Evolutionary conservation across 35 echinoderm and acorn worm genomes (phyloP).

Genomic region (Apostichopus japonicus): DNA sequence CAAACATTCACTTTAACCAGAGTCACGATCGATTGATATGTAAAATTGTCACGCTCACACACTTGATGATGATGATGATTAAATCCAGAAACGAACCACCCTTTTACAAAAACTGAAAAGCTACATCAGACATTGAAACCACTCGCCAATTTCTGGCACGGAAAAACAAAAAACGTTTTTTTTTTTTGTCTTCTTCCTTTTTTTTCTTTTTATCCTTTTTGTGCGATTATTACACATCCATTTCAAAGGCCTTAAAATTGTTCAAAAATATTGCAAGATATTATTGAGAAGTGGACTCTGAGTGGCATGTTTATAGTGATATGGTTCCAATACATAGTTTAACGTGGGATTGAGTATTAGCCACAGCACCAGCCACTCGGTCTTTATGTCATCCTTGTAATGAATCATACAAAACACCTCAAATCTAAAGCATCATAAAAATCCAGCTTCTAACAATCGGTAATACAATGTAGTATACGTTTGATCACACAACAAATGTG

Average conservation of each 20-base stretch:
- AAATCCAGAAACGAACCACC: not conserved
- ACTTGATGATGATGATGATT: not conserved
- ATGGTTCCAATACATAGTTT: not conserved
- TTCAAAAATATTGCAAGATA: conserved; percentile 42
- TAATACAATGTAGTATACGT: not conserved
- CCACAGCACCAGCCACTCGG: no score
- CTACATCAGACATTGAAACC: conserved; percentile 18
- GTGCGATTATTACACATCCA: conserved; percentile 48
- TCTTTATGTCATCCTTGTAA: not conserved
- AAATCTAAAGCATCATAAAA: conserved; percentile 4
- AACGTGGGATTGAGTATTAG: no score
- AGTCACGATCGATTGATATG: conserved; percentile 30
- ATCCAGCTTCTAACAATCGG: not conserved
- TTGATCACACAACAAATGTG: no score
- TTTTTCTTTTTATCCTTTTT: not conserved
- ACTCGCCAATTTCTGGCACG: conserved; percentile 9
- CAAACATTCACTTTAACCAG: conserved; percentile 35
- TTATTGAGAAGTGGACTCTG: conserved; percentile 32
- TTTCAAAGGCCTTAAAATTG: conserved; percentile 51
- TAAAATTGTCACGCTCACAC: conserved; percentile 22
- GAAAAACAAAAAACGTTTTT: conserved; percentile 1
- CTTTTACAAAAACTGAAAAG: conserved; percentile 12
- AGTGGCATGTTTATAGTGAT: not conserved
- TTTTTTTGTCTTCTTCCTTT: no score
- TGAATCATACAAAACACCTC: conserved; percentile 31